phyloP scores from a whole-genome alignment of 2,113 vertebrate species.

The Callocephalon fimbriatum region DNA sequence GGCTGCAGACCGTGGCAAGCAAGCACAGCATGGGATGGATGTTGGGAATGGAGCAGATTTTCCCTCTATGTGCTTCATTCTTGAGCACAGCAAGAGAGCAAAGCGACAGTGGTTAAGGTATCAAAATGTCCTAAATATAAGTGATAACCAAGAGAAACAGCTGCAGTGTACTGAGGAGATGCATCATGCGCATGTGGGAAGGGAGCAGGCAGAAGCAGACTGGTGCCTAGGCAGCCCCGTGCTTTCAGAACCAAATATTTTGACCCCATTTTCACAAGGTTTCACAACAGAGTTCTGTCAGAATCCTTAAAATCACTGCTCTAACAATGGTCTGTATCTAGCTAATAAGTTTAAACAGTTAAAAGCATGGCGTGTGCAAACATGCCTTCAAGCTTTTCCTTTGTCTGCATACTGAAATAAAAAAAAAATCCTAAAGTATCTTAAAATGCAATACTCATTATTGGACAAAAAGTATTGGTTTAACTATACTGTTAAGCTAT shows the following conservation, averaged over 20 bases:
- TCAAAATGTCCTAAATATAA: not conserved
- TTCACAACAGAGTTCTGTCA: not conserved
- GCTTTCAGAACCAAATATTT: not conserved
- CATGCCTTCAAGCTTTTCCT: not conserved
- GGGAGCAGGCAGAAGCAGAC: not conserved
- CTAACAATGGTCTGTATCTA: not conserved
- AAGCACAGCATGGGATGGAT: not conserved
- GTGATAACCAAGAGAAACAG: not conserved
- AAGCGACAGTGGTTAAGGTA: not conserved
- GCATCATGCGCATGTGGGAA: accelerated
- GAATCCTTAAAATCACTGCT: not conserved
- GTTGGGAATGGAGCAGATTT: not conserved
- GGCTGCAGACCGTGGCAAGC: not conserved
- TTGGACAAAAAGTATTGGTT: not conserved
- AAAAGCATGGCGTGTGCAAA: not conserved
- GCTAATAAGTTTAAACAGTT: not conserved
- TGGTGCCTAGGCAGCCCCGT: accelerated
- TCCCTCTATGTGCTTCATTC: not conserved
- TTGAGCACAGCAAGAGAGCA: not conserved
- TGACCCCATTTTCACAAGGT: not conserved
- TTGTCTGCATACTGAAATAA: not conserved
- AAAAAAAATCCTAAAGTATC: not conserved
- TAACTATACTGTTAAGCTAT: not conserved
- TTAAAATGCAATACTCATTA: not conserved
- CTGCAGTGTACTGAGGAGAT: not conserved